A percentile compares a stretch with the other conserved stretches of the same genome.
Evolutionary conservation across 2,888 invertebrate species (phyloP).

Genomic region (Eupithecia exiguata): DNA sequence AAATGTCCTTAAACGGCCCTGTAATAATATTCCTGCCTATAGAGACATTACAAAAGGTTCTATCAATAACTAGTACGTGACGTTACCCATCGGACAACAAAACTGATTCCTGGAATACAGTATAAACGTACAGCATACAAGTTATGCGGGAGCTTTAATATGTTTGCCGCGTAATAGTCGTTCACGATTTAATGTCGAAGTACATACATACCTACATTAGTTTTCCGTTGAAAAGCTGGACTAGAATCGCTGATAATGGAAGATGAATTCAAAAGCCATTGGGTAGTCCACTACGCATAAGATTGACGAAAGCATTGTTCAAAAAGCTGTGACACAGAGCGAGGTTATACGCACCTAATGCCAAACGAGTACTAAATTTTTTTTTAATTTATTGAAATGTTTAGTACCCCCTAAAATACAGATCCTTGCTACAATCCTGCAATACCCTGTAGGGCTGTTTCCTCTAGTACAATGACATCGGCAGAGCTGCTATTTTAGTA

Average conservation of each 20-base stretch:
- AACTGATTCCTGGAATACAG: slow-evolving; percentile 21
- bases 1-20: not conserved
- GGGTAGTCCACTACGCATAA: not conserved
- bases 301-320: not conserved
- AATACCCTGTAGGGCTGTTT: slow-evolving; percentile 58
- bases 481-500: slow-evolving; percentile 77
- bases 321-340: not conserved
- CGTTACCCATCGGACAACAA: slow-evolving; percentile 5
- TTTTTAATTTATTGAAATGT: not conserved
- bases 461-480: slow-evolving; percentile 81
- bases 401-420: not conserved
- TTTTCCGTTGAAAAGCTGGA: slow-evolving; percentile 43
- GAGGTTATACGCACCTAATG: not conserved
- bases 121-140: slow-evolving; percentile 11
- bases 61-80: slow-evolving; percentile 11
- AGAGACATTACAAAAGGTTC: not conserved
- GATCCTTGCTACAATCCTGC: slow-evolving; percentile 26
- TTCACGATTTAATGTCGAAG: slow-evolving; percentile 29
- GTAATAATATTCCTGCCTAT: not conserved
- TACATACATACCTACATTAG: slow-evolving; percentile 21
- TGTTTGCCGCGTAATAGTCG: slow-evolving; percentile 21
- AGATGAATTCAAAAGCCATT: not conserved
- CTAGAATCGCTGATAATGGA: not conserved
- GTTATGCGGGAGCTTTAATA: slow-evolving; percentile 25
- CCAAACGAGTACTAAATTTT: not conserved